These are phyloP conservation scores for Phaenicophaeus curvirostris DNA, from an alignment of 2,797 vertebrate species.

Conservation along the genomic window DNA sequence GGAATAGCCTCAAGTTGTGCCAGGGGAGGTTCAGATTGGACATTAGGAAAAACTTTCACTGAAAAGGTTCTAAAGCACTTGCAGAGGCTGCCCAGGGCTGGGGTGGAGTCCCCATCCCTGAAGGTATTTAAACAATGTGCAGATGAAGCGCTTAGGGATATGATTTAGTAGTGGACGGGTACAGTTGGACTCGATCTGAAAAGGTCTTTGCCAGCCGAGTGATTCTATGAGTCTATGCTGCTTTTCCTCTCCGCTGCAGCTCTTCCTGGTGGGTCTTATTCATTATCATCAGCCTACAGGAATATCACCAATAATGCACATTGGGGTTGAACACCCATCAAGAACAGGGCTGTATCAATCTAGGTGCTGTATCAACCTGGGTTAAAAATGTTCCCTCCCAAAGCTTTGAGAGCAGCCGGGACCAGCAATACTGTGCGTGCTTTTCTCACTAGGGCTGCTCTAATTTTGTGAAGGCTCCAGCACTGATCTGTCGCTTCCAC, in stretches of 20 bases:
- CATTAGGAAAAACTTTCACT: too few species aligned
- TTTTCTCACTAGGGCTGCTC: not conserved
- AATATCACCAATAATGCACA: not conserved
- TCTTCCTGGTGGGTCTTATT: not conserved
- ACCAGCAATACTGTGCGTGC: not conserved
- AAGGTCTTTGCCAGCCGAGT: too few species aligned
- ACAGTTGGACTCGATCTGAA: too few species aligned
- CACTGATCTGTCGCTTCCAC: not conserved
- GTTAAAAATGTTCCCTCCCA: not conserved
- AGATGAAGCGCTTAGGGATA: too few species aligned
- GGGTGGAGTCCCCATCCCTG: too few species aligned
- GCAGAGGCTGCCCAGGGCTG: too few species aligned
- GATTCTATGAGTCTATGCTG: too few species aligned
- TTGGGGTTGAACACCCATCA: not conserved
- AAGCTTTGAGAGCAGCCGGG: not conserved
- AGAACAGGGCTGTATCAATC: not conserved
- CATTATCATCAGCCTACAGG: not conserved
- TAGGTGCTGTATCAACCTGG: not conserved
- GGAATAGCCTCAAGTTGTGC: too few species aligned
- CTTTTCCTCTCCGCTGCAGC: not conserved
- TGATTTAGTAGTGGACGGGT: too few species aligned
- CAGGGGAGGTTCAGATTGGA: too few species aligned
- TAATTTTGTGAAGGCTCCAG: not conserved
- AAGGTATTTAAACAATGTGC: too few species aligned
- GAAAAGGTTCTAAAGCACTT: too few species aligned